These are phyloP conservation scores for Cebuella pygmaea DNA, from an alignment of 2,797 vertebrate genomes.

Conservation along the genomic window DNA sequence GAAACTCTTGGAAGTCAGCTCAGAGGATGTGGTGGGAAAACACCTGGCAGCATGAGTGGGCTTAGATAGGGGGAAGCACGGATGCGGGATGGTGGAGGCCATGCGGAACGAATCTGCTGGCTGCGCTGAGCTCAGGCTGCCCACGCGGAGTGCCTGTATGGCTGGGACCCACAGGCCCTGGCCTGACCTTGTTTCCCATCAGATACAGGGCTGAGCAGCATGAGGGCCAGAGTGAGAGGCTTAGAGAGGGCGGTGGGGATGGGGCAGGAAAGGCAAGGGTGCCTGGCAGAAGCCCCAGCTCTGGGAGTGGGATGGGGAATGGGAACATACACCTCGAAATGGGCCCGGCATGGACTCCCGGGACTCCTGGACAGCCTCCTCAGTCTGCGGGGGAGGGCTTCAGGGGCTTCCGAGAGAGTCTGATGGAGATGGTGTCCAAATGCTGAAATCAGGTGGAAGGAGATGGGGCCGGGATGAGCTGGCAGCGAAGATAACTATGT, in stretches of 20 bases:
- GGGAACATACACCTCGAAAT: conserved; percentile 55
- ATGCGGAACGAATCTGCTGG: conserved; percentile 48
- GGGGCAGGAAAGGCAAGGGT: rapidly evolving
- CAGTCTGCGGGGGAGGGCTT: neutral
- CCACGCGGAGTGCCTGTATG: neutral
- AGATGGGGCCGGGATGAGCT: neutral
- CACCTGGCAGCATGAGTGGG: conserved; percentile 74
- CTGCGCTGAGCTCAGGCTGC: conserved; percentile 61
- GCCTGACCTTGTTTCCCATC: conserved; percentile 40
- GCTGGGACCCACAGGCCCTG: neutral
- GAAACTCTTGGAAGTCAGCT: conserved; percentile 71
- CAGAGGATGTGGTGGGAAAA: conserved; percentile 74
- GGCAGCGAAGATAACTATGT: neutral
- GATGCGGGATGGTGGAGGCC: conserved; percentile 55
- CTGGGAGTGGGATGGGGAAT: neutral
- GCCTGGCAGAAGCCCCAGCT: neutral
- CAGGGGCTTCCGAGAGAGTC: neutral
- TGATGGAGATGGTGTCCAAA: neutral
- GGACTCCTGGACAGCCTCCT: neutral
- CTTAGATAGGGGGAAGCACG: conserved; percentile 6
- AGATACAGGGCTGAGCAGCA: conserved; percentile 9
- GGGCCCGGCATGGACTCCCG: neutral
- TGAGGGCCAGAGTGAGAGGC: conserved; percentile 18
- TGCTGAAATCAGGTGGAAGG: neutral
- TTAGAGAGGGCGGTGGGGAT: neutral